Percentiles rank a stretch among this genome's conserved stretches.
These are phyloP conservation scores for Macrostomum lignano DNA, from an alignment of 1,140 invertebrate genomes.

Conservation along the genomic window DNA sequence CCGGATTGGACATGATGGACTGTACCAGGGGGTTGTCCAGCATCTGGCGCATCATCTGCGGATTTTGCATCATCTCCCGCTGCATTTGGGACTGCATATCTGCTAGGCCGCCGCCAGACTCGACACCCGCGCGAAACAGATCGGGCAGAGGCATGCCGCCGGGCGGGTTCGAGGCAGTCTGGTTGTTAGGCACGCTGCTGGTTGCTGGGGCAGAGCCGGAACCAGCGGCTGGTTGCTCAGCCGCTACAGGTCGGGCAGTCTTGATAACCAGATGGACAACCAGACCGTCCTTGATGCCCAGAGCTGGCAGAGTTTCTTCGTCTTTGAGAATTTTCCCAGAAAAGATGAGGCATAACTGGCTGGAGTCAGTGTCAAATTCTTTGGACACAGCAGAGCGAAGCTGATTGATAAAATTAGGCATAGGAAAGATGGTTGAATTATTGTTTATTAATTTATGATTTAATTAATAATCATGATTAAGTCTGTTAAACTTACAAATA, in stretches of 20 bases:
- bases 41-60: conserved; percentile 64
- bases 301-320: conserved; percentile 51
- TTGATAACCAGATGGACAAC: conserved; percentile 88
- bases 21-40: conserved; percentile 88
- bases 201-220: no score
- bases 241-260: conserved; percentile 16
- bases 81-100: conserved; percentile 4
- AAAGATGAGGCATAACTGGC: conserved; percentile 92
- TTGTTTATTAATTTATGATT: no score
- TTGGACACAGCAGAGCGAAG: no score
- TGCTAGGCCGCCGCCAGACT: background rate
- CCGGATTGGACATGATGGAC: conserved; percentile 67
- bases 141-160: no score
- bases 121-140: background rate
- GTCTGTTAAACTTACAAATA: no score
- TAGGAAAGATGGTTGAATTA: no score
- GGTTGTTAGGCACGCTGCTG: no score
- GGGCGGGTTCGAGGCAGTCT: no score
- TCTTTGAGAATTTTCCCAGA: conserved; percentile 98
- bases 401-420: no score
- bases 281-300: conserved; percentile 70
- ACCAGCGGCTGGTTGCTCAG: conserved; percentile 3
- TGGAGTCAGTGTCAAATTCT: no score
- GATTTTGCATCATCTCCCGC: conserved; percentile 46
- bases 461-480: no score